Conservation (phyloP, 2,113 vertebrate species). For the Tychaedon coryphoeus region DNA sequence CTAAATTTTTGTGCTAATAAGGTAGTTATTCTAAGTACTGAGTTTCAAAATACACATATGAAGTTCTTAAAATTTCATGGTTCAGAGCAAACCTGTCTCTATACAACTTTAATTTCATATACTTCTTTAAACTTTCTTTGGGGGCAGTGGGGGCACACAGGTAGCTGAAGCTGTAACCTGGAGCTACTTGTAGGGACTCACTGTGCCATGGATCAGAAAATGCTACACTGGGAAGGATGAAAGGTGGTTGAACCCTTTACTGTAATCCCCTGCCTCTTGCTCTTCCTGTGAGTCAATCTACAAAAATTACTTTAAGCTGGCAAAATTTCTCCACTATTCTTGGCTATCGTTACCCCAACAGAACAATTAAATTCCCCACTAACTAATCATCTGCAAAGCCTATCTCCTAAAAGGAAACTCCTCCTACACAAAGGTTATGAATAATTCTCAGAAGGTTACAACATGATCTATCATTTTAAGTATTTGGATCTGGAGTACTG, state of each 20-base stretch:
- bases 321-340: background rate
- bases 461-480: conserved; percentile 55
- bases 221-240: background rate
- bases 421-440: conserved; percentile 27
- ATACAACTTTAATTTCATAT: background rate
- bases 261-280: background rate
- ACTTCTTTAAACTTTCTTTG: background rate
- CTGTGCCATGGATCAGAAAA: background rate
- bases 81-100: background rate
- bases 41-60: background rate
- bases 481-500: conserved; percentile 43
- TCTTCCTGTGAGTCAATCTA: background rate
- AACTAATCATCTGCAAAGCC: background rate
- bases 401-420: conserved; percentile 6
- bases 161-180: background rate
- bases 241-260: background rate
- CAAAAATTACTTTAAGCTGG: background rate
- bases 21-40: background rate
- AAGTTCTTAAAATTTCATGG: background rate
- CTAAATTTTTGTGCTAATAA: background rate
- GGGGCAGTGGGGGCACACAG: rapidly evolving
- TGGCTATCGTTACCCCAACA: background rate
- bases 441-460: conserved; percentile 50
- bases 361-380: background rate
- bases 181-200: background rate